A percentile compares a stretch with the other conserved stretches of the same genome.
phyloP scores from a whole-genome alignment of 2,888 invertebrate species.

The Eilema griseolum region DNA sequence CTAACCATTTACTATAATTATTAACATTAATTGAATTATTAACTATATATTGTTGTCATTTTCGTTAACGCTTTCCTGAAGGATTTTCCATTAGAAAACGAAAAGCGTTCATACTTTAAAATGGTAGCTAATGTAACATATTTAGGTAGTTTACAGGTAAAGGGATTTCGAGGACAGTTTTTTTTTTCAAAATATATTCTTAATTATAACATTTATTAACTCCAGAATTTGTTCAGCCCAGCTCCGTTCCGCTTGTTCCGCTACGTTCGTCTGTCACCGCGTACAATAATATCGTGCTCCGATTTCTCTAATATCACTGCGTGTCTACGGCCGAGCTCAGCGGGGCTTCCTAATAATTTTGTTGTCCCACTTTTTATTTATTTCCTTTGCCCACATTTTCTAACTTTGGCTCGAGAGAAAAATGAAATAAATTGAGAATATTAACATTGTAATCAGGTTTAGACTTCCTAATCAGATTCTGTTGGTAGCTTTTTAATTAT shows the following conservation, averaged over 20 bases:
- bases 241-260: conserved; percentile 29
- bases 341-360: conserved; percentile 51
- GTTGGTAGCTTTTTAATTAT: conserved; percentile 13
- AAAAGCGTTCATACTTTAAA: too few relatives aligned
- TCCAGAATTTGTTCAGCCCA: conserved; percentile 12
- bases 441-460: conserved; percentile 51
- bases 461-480: conserved; percentile 37
- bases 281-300: conserved; percentile 39
- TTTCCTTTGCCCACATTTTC: conserved; percentile 49
- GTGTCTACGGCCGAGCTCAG: conserved; percentile 47
- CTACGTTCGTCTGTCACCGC: conserved; percentile 39
- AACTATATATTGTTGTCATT: neutral
- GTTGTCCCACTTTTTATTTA: conserved; percentile 53
- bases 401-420: conserved; percentile 42
- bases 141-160: neutral
- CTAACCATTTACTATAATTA: too few relatives aligned
- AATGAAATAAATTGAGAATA: conserved; percentile 48
- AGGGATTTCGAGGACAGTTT: neutral
- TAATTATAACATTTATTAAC: neutral
- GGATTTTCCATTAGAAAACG: neutral
- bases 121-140: too few relatives aligned
- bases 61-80: neutral
- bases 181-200: neutral
- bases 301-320: conserved; percentile 56
- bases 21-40: too few relatives aligned